Evolutionary conservation across 2,797 vertebrate species (phyloP).

Genomic region (Melanotaenia maccullochi): DNA sequence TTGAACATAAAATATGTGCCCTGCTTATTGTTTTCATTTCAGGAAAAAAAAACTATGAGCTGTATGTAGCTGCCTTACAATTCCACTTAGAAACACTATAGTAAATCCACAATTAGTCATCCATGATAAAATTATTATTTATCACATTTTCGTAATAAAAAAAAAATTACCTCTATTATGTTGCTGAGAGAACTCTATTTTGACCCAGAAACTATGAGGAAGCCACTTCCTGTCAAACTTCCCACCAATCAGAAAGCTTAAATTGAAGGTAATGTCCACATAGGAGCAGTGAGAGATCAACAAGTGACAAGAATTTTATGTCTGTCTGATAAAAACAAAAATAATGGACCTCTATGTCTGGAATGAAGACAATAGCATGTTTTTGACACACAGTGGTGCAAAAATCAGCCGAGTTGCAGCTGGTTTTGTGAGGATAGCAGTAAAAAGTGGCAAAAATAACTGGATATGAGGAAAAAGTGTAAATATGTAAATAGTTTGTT

Average conservation of each 20-base stretch:
- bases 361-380: background rate
- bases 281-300: background rate
- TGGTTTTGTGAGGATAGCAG: background rate
- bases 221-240: background rate
- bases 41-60: too few species aligned
- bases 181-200: background rate
- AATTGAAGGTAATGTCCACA: too few species aligned
- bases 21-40: too few species aligned
- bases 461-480: too few species aligned
- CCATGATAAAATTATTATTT: background rate
- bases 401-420: background rate
- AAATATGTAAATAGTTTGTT: background rate
- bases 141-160: background rate
- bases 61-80: too few species aligned
- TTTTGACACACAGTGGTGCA: background rate
- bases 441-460: background rate
- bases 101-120: background rate
- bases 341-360: background rate
- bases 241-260: too few species aligned
- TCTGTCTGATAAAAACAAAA: background rate
- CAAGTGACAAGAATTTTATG: background rate
- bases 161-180: background rate
- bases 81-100: too few species aligned
- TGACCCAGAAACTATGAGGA: background rate
- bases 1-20: background rate